Conservation (phyloP, 2,888 invertebrate genomes). For the Eupelmus urozonus region DNA sequence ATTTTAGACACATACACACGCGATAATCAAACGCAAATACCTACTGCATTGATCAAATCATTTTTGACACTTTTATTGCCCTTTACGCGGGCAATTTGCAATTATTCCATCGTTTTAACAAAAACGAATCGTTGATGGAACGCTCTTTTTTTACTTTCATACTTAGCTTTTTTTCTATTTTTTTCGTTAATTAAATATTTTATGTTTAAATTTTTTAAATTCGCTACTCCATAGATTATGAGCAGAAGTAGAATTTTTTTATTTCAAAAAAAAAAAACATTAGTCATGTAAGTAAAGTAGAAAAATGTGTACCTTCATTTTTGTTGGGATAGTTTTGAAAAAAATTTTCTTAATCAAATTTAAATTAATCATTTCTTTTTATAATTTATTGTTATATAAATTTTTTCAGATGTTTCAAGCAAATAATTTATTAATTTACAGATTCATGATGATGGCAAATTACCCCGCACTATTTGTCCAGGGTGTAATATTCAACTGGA, state of each 20-base stretch:
- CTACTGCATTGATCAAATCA: constrained; percentile 60
- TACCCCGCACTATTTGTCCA: constrained; percentile 86
- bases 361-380: not conserved
- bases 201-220: too few species aligned
- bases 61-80: constrained; percentile 41
- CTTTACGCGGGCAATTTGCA: constrained; percentile 26
- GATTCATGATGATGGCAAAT: constrained; percentile 84
- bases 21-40: constrained; percentile 25
- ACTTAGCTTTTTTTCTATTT: too few species aligned
- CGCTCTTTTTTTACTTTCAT: too few species aligned
- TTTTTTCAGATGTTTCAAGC: too few species aligned
- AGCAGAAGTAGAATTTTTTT: too few species aligned
- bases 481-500: constrained; percentile 88
- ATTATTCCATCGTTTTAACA: constrained; percentile 14
- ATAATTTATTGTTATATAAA: not conserved
- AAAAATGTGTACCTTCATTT: too few species aligned
- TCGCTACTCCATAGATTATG: too few species aligned
- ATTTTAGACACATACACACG: constrained; percentile 70
- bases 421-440: too few species aligned
- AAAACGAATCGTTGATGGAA: constrained; percentile 1
- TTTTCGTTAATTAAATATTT: too few species aligned
- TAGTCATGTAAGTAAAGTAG: too few species aligned
- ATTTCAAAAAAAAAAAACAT: too few species aligned
- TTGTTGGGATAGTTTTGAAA: too few species aligned
- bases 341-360: not conserved